Evolutionary conservation across 2,888 invertebrate species (phyloP).

Genomic region (Drosophila barbarae): DNA sequence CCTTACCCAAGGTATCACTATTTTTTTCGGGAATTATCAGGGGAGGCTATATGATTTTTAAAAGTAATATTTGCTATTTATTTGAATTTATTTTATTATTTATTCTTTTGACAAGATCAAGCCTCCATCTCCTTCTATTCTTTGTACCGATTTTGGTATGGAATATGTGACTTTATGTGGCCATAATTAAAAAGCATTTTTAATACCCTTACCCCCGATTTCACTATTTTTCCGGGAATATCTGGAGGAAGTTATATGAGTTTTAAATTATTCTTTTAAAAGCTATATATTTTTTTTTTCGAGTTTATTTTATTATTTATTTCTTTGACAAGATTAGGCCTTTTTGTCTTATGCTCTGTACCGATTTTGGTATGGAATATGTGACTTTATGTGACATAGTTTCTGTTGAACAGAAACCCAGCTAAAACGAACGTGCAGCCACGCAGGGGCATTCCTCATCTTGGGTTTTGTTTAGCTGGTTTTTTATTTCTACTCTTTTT

Average conservation of each 20-base stretch:
- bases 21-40: background rate
- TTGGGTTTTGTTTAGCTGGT: background rate
- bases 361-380: constrained; percentile 11
- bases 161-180: no score
- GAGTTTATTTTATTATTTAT: background rate
- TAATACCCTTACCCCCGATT: no score
- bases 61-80: no score
- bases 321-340: background rate
- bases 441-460: constrained; percentile 39
- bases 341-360: background rate
- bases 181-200: no score
- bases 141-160: no score
- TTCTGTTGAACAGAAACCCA: constrained; percentile 14
- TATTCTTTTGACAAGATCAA: background rate
- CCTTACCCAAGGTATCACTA: background rate
- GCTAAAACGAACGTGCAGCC: constrained; percentile 42
- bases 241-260: background rate
- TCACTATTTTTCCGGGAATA: background rate
- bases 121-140: background rate
- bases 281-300: background rate
- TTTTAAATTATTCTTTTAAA: background rate
- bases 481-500: background rate
- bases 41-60: background rate
- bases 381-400: constrained; percentile 37
- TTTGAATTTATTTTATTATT: background rate